Conservation (phyloP, 2,797 vertebrate species). For the Tenualosa ilisha region DNA sequence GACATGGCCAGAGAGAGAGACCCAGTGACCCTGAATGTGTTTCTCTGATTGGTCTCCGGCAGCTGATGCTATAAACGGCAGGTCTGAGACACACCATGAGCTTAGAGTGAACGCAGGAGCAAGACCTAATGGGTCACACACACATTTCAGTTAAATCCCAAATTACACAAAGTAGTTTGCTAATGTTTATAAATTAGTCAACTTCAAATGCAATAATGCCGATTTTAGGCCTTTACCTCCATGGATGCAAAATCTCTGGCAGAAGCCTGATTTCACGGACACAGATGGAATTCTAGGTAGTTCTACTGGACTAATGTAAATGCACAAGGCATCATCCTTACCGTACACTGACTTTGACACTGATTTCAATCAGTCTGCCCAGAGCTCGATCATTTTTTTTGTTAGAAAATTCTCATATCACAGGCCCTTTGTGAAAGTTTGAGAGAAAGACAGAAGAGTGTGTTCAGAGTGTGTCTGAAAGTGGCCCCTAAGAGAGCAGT, state of each 20-base stretch:
- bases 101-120: slow-evolving; percentile 58
- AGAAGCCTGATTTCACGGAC: background rate
- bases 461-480: too few relatives aligned
- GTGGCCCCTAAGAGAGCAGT: too few relatives aligned
- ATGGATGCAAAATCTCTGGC: background rate
- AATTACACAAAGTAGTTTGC: background rate
- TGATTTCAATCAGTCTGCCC: background rate
- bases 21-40: slow-evolving; percentile 6
- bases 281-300: background rate
- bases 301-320: background rate
- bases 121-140: slow-evolving; percentile 74
- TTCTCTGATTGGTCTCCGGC: background rate
- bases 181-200: too few relatives aligned
- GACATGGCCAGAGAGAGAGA: background rate
- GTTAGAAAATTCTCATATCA: background rate
- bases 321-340: too few relatives aligned
- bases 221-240: background rate
- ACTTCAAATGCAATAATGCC: background rate
- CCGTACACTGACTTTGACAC: background rate
- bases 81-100: background rate
- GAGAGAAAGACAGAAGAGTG: background rate
- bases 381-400: background rate
- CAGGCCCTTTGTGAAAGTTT: too few relatives aligned
- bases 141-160: slow-evolving; percentile 79
- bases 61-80: background rate